A percentile compares a stretch with the other conserved stretches of the same genome.
Evolutionary conservation across 2,113 vertebrate genomes (phyloP).

Genomic region (Copsychus sechellarum): DNA sequence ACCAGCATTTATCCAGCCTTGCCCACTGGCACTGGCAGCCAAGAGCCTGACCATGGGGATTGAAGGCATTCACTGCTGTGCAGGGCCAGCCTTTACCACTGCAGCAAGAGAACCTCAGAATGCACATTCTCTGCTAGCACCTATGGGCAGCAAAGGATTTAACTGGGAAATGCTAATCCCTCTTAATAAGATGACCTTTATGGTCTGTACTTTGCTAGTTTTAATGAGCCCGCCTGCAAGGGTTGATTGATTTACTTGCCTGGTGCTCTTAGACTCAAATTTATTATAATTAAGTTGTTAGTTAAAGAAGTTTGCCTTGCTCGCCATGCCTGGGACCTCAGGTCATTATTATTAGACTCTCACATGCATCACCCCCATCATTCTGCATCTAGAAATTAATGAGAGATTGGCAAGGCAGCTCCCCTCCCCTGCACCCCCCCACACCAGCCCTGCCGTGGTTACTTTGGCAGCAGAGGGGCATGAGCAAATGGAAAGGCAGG

Average conservation of each 20-base stretch:
- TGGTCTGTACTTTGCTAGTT: constrained; percentile 13
- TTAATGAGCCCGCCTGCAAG: constrained; percentile 57
- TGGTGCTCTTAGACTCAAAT: constrained; percentile 18
- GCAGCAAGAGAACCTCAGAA: neutral
- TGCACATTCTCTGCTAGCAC: neutral
- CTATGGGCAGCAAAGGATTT: constrained; percentile 20
- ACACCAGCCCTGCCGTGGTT: neutral
- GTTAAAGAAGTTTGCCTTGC: constrained; percentile 29
- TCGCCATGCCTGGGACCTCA: constrained; percentile 28
- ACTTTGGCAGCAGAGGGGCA: constrained; percentile 71
- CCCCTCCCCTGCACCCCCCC: neutral
- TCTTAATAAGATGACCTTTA: constrained; percentile 63
- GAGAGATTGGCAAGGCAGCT: neutral
- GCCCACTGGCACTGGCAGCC: neutral
- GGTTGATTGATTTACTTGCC: constrained; percentile 66
- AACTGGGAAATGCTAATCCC: constrained; percentile 47
- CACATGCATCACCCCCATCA: constrained; percentile 36
- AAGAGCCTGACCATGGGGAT: neutral
- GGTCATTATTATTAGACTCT: constrained; percentile 42
- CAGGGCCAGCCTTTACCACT: neutral
- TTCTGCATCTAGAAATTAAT: constrained; percentile 58
- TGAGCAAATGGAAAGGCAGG: constrained; percentile 73
- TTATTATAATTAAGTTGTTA: constrained; percentile 65
- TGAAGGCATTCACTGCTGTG: neutral
- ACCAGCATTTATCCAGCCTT: neutral